A percentile compares a stretch with the other conserved stretches of the same genome.
Evolutionary conservation across 64 coral and sea anemone species (phyloP).

Genomic region (Montipora efflorescens): DNA sequence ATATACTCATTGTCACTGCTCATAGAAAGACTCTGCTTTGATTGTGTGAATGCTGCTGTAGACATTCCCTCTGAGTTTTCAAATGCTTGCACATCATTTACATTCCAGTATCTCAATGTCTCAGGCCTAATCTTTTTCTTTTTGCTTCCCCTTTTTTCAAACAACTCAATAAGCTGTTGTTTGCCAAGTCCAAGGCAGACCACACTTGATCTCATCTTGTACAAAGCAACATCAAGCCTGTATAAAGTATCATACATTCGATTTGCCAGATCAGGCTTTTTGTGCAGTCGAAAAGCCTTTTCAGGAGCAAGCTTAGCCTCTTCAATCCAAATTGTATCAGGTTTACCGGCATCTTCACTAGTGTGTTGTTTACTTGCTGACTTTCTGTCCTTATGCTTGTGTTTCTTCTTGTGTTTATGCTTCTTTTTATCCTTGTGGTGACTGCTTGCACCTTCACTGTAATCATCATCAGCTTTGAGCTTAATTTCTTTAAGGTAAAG

Average conservation of each 20-base stretch:
- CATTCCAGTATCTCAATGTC: slow-evolving; percentile 76
- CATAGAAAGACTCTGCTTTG: background rate
- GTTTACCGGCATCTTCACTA: slow-evolving; percentile 60
- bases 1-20: slow-evolving; percentile 45
- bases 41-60: background rate
- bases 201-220: slow-evolving; percentile 77
- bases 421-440: slow-evolving; percentile 49
- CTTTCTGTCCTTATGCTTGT: slow-evolving; percentile 63
- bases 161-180: slow-evolving; percentile 62
- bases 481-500: background rate
- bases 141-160: slow-evolving; percentile 66
- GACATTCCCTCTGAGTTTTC: slow-evolving; percentile 20
- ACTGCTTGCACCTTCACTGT: background rate
- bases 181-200: slow-evolving; percentile 78
- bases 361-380: background rate
- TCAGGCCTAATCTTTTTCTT: slow-evolving; percentile 56
- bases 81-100: background rate
- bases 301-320: slow-evolving; percentile 68
- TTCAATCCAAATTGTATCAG: slow-evolving; percentile 92
- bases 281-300: slow-evolving; percentile 86
- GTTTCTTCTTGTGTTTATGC: slow-evolving; percentile 80
- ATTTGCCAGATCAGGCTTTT: slow-evolving; percentile 91
- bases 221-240: slow-evolving; percentile 85
- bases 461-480: background rate
- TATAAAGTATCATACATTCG: slow-evolving; percentile 84